phyloP scores from a whole-genome alignment of 2,888 invertebrate genomes.

The Habrosyne pyritoides region DNA sequence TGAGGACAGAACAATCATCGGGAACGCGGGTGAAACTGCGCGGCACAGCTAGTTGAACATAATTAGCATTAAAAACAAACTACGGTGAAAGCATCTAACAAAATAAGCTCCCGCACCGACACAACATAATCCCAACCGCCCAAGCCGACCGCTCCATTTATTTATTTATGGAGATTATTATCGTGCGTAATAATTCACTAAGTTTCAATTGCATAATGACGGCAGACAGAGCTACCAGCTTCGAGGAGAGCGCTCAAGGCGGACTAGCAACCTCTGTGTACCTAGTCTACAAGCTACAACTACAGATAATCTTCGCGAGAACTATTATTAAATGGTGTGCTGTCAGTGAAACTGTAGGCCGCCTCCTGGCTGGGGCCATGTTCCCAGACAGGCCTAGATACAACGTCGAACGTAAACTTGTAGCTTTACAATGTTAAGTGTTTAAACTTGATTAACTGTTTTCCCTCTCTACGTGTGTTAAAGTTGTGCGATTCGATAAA shows the following conservation, averaged over 20 bases:
- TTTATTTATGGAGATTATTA: constrained; percentile 82
- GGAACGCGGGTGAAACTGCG: no score
- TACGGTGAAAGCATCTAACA: not conserved
- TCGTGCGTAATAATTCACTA: constrained; percentile 82
- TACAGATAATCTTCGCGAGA: constrained; percentile 72
- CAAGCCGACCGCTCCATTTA: constrained; percentile 58
- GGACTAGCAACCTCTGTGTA: constrained; percentile 49
- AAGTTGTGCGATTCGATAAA: constrained; percentile 2
- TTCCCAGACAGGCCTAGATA: constrained; percentile 21
- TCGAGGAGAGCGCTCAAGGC: constrained; percentile 57
- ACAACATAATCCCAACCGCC: constrained; percentile 56
- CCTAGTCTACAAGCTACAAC: constrained; percentile 14
- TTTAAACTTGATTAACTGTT: constrained; percentile 21
- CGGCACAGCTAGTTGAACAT: no score
- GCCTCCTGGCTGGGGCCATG: constrained; percentile 38
- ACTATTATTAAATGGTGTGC: constrained; percentile 78
- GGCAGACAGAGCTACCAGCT: constrained; percentile 74
- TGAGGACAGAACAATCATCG: no score
- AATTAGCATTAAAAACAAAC: constrained; percentile 2
- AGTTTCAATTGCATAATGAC: constrained; percentile 84
- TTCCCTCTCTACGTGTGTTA: constrained; percentile 7
- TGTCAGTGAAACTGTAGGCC: constrained; percentile 64
- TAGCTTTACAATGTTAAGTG: constrained; percentile 29
- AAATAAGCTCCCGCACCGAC: constrained; percentile 33
- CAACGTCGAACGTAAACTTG: constrained; percentile 22